Conservation (phyloP, 1,140 invertebrate species). For the Tetranychus urticae region DNA sequence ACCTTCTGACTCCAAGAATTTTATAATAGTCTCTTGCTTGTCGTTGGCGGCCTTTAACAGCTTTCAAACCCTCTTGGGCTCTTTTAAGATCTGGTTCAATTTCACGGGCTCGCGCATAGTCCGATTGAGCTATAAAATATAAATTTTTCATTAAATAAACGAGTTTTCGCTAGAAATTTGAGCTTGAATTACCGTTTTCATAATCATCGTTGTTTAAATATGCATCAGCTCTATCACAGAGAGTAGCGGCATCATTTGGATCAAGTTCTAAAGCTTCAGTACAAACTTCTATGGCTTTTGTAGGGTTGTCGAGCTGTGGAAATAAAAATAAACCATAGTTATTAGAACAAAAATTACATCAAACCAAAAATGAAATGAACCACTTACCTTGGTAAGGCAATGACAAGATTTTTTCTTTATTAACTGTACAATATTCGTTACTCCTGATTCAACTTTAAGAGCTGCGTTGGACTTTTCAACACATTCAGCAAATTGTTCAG, state of each 20-base stretch:
- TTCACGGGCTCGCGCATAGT: conserved; percentile 62
- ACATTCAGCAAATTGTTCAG: conserved; percentile 47
- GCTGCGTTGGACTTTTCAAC: conserved; percentile 38
- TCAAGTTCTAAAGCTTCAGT: conserved; percentile 49
- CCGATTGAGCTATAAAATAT: conserved; percentile 40
- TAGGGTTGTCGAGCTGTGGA: conserved; percentile 29
- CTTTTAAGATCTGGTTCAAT: conserved; percentile 50
- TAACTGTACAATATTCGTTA: conserved; percentile 42
- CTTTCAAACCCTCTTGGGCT: conserved; percentile 65
- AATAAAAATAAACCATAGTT: neutral
- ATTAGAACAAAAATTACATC: neutral
- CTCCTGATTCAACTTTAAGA: conserved; percentile 39
- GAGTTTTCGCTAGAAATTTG: neutral
- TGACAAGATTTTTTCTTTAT: conserved; percentile 30
- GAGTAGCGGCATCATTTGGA: conserved; percentile 41
- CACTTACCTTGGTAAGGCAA: conserved; percentile 21
- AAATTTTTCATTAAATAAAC: neutral
- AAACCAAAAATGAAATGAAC: neutral
- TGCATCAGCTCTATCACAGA: conserved; percentile 79
- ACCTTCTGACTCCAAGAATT: conserved; percentile 61
- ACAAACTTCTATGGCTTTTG: conserved; percentile 46
- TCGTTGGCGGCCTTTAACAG: conserved; percentile 70
- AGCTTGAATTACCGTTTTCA: conserved; percentile 45
- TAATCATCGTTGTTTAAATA: conserved; percentile 69
- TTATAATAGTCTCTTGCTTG: conserved; percentile 95